phyloP scores from a whole-genome alignment of 2,113 vertebrate species.

The Ictidomys tridecemlineatus region DNA sequence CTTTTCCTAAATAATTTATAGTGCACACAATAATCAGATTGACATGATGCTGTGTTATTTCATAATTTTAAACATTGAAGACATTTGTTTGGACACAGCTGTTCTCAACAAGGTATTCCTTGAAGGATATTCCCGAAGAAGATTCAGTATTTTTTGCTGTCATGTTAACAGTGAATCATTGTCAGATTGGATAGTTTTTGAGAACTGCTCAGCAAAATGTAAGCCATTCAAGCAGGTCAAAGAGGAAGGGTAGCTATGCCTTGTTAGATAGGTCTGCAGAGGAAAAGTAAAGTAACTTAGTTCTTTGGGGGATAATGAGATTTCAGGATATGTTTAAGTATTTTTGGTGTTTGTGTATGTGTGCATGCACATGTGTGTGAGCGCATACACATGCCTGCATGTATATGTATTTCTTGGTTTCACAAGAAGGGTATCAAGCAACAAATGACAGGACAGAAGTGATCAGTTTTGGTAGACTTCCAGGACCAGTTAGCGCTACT shows the following conservation, averaged over 20 bases:
- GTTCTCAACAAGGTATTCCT: background rate
- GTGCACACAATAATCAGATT: background rate
- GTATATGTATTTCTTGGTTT: background rate
- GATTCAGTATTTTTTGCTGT: background rate
- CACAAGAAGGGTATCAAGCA: background rate
- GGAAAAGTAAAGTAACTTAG: background rate
- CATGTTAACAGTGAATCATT: background rate
- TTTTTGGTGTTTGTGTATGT: background rate
- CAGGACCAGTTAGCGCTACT: background rate
- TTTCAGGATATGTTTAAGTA: background rate
- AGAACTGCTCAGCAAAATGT: background rate
- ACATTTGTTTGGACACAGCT: background rate
- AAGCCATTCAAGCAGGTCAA: background rate
- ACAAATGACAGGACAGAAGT: background rate
- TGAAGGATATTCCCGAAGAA: background rate
- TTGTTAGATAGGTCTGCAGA: background rate
- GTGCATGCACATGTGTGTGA: too few relatives aligned
- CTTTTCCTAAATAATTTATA: background rate
- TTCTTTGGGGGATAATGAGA: background rate
- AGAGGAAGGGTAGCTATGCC: background rate
- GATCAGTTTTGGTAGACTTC: background rate
- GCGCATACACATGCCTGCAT: too few relatives aligned
- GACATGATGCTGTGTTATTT: background rate
- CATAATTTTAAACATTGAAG: background rate
- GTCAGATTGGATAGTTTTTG: background rate